Evolutionary conservation across 2,797 vertebrate genomes (phyloP).

Genomic region (Acanthiza pusilla): DNA sequence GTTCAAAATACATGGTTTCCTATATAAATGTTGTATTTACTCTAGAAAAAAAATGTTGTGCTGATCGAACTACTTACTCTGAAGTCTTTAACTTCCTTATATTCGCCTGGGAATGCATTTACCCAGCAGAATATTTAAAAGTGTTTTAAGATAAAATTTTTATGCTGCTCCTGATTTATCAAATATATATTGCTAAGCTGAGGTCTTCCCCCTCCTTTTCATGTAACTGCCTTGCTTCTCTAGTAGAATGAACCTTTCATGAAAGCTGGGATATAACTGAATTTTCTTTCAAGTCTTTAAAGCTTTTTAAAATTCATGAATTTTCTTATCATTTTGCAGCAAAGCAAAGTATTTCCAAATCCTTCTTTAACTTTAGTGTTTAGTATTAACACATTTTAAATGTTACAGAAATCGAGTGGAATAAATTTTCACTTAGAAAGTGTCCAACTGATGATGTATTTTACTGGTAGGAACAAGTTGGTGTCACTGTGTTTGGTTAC

Average conservation of each 20-base stretch:
- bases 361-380: conserved; percentile 71
- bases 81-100: not conserved
- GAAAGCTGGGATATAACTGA: conserved; percentile 72
- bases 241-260: conserved; percentile 67
- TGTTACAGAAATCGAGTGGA: conserved; percentile 62
- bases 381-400: conserved; percentile 73
- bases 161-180: conserved; percentile 43
- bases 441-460: conserved; percentile 27
- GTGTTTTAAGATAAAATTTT: conserved; percentile 52
- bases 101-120: conserved; percentile 45
- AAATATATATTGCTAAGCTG: conserved; percentile 59
- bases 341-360: conserved; percentile 75
- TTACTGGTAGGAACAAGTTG: conserved; percentile 33
- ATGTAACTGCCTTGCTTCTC: conserved; percentile 53
- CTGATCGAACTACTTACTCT: conserved; percentile 17
- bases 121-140: conserved; percentile 44
- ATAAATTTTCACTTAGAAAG: conserved; percentile 61
- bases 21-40: not conserved
- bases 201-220: not conserved
- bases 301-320: conserved; percentile 80
- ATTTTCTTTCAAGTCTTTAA: conserved; percentile 76
- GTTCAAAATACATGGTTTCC: conserved; percentile 16
- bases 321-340: conserved; percentile 76
- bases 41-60: conserved; percentile 21
- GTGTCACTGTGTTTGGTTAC: conserved; percentile 69